Evolutionary conservation across 2,888 invertebrate genomes (phyloP).

Genomic region (Zelleria hepariella): DNA sequence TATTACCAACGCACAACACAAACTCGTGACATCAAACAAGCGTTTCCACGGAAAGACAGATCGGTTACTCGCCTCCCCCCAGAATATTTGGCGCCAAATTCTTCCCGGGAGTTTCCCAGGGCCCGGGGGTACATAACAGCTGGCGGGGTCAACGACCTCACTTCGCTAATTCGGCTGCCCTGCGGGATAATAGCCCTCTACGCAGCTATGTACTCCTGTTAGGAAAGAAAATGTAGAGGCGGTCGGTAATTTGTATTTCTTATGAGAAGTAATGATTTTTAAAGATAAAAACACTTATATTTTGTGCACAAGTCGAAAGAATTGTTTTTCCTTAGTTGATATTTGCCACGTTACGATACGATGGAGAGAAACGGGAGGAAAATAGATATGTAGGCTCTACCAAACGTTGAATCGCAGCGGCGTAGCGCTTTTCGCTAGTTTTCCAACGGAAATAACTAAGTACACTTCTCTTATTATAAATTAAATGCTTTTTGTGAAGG

Average conservation of each 20-base stretch:
- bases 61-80: background rate
- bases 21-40: background rate
- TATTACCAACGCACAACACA: background rate
- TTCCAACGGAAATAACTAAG: no score
- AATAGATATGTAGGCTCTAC: no score
- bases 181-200: background rate
- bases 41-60: background rate
- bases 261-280: background rate
- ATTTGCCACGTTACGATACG: no score
- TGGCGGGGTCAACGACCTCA: conserved; percentile 47
- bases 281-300: no score
- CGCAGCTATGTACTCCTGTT: background rate
- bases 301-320: no score
- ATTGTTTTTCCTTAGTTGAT: no score
- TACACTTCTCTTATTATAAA: no score
- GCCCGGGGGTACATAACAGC: conserved; percentile 19
- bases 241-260: background rate
- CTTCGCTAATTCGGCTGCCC: conserved; percentile 38
- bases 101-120: background rate
- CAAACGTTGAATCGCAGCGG: no score
- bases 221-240: background rate
- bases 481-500: no score
- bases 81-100: conserved; percentile 3
- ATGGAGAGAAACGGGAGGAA: no score
- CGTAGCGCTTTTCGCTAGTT: no score